A percentile compares a stretch with the other conserved stretches of the same genome.
Evolutionary conservation across 2,797 vertebrate species (phyloP).

Genomic region (Sebastes miniatus): DNA sequence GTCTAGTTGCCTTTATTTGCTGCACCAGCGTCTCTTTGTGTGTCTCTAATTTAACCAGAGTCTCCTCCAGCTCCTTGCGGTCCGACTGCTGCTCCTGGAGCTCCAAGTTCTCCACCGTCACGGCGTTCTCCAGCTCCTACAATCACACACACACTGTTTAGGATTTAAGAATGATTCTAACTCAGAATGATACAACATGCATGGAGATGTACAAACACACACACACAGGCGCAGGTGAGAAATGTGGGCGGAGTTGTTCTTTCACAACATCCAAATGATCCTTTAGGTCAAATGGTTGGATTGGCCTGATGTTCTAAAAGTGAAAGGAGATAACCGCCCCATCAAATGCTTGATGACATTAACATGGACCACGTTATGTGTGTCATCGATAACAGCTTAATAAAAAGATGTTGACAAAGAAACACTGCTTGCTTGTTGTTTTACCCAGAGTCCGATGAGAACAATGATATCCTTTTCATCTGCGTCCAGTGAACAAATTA

Average conservation of each 20-base stretch:
- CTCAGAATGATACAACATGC: not conserved
- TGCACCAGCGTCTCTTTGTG: constrained; percentile 88
- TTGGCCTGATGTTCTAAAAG: not conserved
- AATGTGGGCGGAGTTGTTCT: not conserved
- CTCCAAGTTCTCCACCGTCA: constrained; percentile 86
- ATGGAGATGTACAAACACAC: not conserved
- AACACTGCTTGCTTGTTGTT: not conserved
- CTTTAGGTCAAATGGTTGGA: not conserved
- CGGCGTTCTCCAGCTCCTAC: constrained; percentile 92
- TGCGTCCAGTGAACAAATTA: not conserved
- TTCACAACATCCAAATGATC: not conserved
- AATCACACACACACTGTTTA: constrained; percentile 4
- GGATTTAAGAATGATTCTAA: not conserved
- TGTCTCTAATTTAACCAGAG: constrained; percentile 86
- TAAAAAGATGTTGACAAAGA: not conserved
- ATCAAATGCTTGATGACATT: not conserved
- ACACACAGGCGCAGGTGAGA: not conserved
- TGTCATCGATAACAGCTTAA: not conserved
- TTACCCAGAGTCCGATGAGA: not conserved
- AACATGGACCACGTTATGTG: not conserved
- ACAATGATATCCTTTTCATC: not conserved
- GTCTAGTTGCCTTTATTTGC: constrained; percentile 86
- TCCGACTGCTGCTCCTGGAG: constrained; percentile 90
- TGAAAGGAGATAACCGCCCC: not conserved
- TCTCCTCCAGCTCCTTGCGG: constrained; percentile 89